A percentile compares a stretch with the other conserved stretches of the same genome.
phyloP scores from a whole-genome alignment of 2,888 invertebrate species.

The Leucoma salicis region DNA sequence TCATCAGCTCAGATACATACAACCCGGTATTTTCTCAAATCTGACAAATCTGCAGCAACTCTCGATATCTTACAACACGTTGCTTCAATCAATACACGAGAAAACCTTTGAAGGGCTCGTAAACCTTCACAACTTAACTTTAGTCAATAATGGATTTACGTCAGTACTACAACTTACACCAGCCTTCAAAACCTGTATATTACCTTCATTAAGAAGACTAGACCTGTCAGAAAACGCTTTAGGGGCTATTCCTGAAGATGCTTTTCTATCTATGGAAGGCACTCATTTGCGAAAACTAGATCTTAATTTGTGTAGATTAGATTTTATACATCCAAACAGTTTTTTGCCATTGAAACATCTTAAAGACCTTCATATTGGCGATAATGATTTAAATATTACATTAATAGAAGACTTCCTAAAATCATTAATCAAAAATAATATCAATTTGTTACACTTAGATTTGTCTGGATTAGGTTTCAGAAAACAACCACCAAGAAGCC shows the following conservation, averaged over 20 bases:
- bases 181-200: slow-evolving; percentile 58
- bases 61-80: slow-evolving; percentile 80
- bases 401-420: slow-evolving; percentile 66
- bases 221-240: slow-evolving; percentile 81
- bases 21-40: slow-evolving; percentile 73
- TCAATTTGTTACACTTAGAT: slow-evolving; percentile 71
- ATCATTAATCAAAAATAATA: slow-evolving; percentile 49
- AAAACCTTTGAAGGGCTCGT: slow-evolving; percentile 75
- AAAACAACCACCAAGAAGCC: slow-evolving; percentile 65
- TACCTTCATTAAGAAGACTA: slow-evolving; percentile 71
- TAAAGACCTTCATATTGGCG: slow-evolving; percentile 70
- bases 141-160: slow-evolving; percentile 81
- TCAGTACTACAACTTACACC: slow-evolving; percentile 65
- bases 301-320: slow-evolving; percentile 77
- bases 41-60: slow-evolving; percentile 71
- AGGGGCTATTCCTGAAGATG: slow-evolving; percentile 57
- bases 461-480: slow-evolving; percentile 79
- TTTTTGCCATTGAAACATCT: slow-evolving; percentile 72
- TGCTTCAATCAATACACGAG: slow-evolving; percentile 63
- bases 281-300: slow-evolving; percentile 67
- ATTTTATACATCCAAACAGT: slow-evolving; percentile 74
- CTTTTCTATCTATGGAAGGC: slow-evolving; percentile 72
- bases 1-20: slow-evolving; percentile 68
- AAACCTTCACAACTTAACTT: slow-evolving; percentile 70
- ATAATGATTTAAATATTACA: slow-evolving; percentile 74